Evolutionary conservation across 2,888 invertebrate genomes (phyloP), one percentile per base, ranked within the genome.

Genomic region (Amblyteles armatorius): DNA sequence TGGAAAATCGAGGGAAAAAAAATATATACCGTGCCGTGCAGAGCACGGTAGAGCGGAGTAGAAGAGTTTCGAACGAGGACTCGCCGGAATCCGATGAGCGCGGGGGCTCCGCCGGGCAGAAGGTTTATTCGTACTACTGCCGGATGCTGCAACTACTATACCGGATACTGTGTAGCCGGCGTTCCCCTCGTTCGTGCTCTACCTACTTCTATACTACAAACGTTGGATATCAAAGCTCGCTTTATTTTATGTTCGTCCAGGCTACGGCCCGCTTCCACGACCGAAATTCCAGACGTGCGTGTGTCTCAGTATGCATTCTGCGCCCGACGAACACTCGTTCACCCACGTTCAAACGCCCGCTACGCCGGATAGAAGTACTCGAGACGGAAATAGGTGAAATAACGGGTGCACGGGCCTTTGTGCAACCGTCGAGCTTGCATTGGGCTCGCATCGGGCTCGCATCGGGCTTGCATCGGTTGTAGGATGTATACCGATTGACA

Each of bases 61-160:
- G 67, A 68, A 72, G 68, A 77, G 72, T 82, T 85, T 72, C 50
- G 76, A 79, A 82, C 74, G 73, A 57, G 57, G 44, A 72, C 79
- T 82, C 57, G 67, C 50, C 26, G 85, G 81, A 80, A 82, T 80
- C 77, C 79, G 60, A 48, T 3, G 60, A 63, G 73, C 63, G 69
- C 57, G 74, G 74, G 78, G 78, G 79, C 74, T 79, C 82, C 65
- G 74, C 33, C 82, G 74, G 76, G 76, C 71, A 67, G 76, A 79
- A 82, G 79, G 82, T 82, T 85, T 77, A 83, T 80, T 83, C 79
- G 85, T 73, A 69, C 72, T 72, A 80, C 77, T 79, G 68, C 63
- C 36, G 52, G 50, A 84, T 76, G 76, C 60, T 68, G 68, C 63
- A 77, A 79, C 63, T 80, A 63, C 83, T 44, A 57, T 85, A 48